Conservation (phyloP, 92 coral and sea anemone species). For the Pocillopora meandrina region DNA sequence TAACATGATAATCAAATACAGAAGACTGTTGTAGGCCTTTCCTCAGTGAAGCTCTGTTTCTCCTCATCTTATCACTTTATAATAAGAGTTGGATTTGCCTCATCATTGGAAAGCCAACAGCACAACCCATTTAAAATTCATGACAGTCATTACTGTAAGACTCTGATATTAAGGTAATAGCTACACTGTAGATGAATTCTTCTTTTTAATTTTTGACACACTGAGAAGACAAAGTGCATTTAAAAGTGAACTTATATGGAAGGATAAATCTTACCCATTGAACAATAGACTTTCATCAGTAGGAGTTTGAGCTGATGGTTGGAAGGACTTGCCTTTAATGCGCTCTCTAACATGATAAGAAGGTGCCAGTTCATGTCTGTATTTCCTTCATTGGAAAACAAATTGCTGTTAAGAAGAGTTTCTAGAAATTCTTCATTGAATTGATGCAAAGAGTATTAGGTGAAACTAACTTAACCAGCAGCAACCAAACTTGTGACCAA, state of each 20-base stretch:
- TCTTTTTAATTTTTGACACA: no score
- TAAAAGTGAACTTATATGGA: no score
- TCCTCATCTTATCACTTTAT: constrained; percentile 9
- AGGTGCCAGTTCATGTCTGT: constrained; percentile 85
- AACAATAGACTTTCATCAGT: constrained; percentile 72
- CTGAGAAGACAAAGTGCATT: no score
- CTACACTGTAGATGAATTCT: no score
- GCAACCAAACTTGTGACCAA: no score
- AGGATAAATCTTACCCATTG: constrained; percentile 73
- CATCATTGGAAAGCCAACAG: constrained; percentile 26
- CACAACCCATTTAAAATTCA: no score
- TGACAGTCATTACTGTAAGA: no score
- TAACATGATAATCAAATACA: no score
- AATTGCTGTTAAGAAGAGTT: no score
- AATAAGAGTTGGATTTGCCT: constrained; percentile 43
- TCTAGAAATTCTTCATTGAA: background rate
- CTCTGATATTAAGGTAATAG: no score
- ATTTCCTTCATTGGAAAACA: constrained; percentile 36
- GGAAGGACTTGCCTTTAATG: constrained; percentile 83
- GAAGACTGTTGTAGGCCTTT: background rate
- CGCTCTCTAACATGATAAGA: constrained; percentile 88
- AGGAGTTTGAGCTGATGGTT: constrained; percentile 86
- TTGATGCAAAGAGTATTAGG: no score
- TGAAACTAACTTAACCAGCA: no score
- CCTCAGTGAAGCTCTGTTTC: constrained; percentile 37